Conservation (phyloP, 2,888 invertebrate genomes). For the Timema podura region DNA sequence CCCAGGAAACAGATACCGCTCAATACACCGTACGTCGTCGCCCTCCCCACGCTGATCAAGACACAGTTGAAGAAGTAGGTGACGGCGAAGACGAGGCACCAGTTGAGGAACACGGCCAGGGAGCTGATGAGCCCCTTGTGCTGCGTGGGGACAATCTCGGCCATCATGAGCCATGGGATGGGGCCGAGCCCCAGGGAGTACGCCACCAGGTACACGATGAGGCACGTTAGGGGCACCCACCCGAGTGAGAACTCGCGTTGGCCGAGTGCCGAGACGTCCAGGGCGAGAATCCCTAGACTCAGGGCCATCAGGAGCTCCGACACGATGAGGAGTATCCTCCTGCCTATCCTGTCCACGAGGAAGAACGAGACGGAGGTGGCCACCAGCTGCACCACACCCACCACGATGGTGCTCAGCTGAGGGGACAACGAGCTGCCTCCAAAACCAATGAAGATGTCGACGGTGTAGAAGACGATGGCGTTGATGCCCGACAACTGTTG, state of each 20-base stretch:
- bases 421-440: conserved; percentile 41
- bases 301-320: conserved; percentile 71
- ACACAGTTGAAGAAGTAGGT: conserved; percentile 49
- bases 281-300: conserved; percentile 64
- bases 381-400: conserved; percentile 71
- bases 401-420: conserved; percentile 67
- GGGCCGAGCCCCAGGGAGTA: conserved; percentile 73
- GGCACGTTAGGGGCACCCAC: conserved; percentile 64
- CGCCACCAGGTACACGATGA: conserved; percentile 63
- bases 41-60: neutral
- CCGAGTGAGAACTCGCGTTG: conserved; percentile 39
- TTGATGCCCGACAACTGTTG: conserved; percentile 82
- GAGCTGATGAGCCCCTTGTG: conserved; percentile 69
- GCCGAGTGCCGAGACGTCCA: conserved; percentile 58
- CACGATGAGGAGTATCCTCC: conserved; percentile 70
- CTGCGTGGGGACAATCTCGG: conserved; percentile 69
- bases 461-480: conserved; percentile 78
- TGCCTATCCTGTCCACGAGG: conserved; percentile 75
- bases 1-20: conserved; percentile 20
- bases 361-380: conserved; percentile 65
- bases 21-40: conserved; percentile 24
- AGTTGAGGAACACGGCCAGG: conserved; percentile 69
- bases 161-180: conserved; percentile 75
- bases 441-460: conserved; percentile 68
- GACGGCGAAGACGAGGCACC: conserved; percentile 69